phyloP scores from a whole-genome alignment of 2,888 invertebrate genomes.

The Acanthosoma haemorrhoidale region DNA sequence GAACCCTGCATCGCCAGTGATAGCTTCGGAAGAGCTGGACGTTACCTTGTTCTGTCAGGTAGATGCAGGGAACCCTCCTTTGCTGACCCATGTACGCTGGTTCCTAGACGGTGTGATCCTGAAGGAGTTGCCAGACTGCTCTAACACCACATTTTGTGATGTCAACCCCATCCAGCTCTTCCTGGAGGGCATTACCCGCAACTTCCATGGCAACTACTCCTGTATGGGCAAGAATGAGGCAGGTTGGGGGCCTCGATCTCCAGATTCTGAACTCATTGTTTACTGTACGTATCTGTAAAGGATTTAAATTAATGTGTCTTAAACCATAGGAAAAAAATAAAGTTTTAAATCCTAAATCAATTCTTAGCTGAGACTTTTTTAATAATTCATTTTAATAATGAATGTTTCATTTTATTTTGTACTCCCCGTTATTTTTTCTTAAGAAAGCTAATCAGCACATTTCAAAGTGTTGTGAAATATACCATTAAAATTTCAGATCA shows the following conservation, averaged over 20 bases:
- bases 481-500: no score
- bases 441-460: no score
- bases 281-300: slow-evolving; percentile 61
- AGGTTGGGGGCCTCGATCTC: slow-evolving; percentile 78
- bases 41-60: slow-evolving; percentile 79
- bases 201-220: slow-evolving; percentile 89
- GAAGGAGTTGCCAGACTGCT: slow-evolving; percentile 81
- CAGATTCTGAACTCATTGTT: slow-evolving; percentile 71
- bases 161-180: slow-evolving; percentile 81
- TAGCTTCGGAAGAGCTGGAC: slow-evolving; percentile 70
- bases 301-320: no score
- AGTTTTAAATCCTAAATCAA: no score
- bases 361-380: no score
- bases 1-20: slow-evolving; percentile 69
- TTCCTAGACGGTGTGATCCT: slow-evolving; percentile 75
- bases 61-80: slow-evolving; percentile 69
- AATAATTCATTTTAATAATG: no score
- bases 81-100: slow-evolving; percentile 73
- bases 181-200: slow-evolving; percentile 77
- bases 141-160: slow-evolving; percentile 63
- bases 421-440: no score
- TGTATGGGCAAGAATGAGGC: slow-evolving; percentile 85
- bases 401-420: no score
- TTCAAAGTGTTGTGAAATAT: no score
- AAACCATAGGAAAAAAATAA: no score